A percentile compares a stretch with the other conserved stretches of the same genome.
Conservation (phyloP, 2,888 invertebrate genomes). For the Hirtodrosophila trivittata region DNA sequence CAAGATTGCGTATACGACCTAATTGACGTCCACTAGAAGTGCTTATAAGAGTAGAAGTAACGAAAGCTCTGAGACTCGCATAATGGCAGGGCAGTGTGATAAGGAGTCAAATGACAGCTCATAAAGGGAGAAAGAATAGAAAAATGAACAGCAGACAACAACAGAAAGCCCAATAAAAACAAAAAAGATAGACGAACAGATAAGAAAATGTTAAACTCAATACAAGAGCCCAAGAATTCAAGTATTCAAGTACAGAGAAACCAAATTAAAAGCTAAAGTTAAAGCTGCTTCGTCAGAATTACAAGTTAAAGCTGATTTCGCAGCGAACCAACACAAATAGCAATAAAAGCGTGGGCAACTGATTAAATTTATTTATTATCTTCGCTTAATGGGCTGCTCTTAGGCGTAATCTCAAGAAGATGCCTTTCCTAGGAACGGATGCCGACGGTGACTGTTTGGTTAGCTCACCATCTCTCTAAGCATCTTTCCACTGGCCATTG, state of each 20-base stretch:
- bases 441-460: slow-evolving; percentile 6
- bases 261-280: slow-evolving; percentile 30
- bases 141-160: slow-evolving; percentile 36
- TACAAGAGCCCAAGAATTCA: slow-evolving; percentile 42
- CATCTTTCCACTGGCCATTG: slow-evolving; percentile 15
- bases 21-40: neutral
- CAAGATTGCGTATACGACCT: slow-evolving; percentile 18
- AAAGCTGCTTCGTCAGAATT: slow-evolving; percentile 42
- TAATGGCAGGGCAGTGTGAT: slow-evolving; percentile 17
- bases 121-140: slow-evolving; percentile 24
- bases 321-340: slow-evolving; percentile 32
- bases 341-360: slow-evolving; percentile 43
- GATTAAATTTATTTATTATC: slow-evolving; percentile 63
- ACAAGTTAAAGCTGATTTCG: slow-evolving; percentile 30
- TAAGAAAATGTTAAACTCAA: slow-evolving; percentile 43
- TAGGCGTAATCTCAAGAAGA: slow-evolving; percentile 39
- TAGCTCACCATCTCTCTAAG: neutral
- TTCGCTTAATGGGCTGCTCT: slow-evolving; percentile 35
- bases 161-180: slow-evolving; percentile 28
- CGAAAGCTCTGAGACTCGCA: slow-evolving; percentile 14
- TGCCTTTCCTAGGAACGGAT: slow-evolving; percentile 1
- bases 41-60: slow-evolving; percentile 7
- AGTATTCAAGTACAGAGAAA: slow-evolving; percentile 21
- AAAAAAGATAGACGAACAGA: neutral
- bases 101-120: slow-evolving; percentile 31